phyloP scores from a whole-genome alignment of 2,888 invertebrate genomes.

The Drosophila kambysellisi region DNA sequence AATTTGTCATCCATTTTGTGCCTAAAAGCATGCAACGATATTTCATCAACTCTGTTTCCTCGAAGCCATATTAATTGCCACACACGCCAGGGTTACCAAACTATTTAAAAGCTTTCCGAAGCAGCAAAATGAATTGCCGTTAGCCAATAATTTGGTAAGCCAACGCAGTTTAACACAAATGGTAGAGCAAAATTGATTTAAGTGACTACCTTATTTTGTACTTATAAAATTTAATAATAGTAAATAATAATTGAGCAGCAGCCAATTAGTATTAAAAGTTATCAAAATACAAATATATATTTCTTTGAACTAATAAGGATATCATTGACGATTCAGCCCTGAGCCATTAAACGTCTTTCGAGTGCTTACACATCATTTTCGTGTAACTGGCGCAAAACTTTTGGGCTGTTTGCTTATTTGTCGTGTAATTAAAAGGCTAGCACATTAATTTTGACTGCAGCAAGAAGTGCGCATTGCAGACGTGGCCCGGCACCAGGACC shows the following conservation, averaged over 20 bases:
- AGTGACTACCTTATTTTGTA: not conserved
- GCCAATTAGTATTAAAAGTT: not conserved
- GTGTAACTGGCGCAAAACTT: slow-evolving; percentile 52
- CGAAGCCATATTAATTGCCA: slow-evolving; percentile 70
- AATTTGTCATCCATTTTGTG: slow-evolving; percentile 52
- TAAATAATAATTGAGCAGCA: not conserved
- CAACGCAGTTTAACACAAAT: not conserved
- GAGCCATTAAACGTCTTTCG: slow-evolving; percentile 5
- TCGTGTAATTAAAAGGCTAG: slow-evolving; percentile 76
- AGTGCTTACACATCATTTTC: slow-evolving; percentile 30
- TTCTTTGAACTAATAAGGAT: not conserved
- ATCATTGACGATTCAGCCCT: slow-evolving; percentile 4
- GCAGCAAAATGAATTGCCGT: not conserved
- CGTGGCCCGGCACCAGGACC: slow-evolving; percentile 29
- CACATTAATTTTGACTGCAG: slow-evolving; percentile 73
- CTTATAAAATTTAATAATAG: not conserved
- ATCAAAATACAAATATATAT: not conserved
- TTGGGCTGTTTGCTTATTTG: slow-evolving; percentile 74
- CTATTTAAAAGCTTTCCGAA: not conserved
- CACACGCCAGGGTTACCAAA: slow-evolving; percentile 25
- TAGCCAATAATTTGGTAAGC: not conserved
- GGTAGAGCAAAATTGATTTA: not conserved
- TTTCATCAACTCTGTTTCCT: slow-evolving; percentile 44
- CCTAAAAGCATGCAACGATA: slow-evolving; percentile 49
- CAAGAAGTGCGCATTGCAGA: slow-evolving; percentile 71